phyloP scores from a whole-genome alignment of 2,797 vertebrate genomes.

The Kryptolebias ocellatus region DNA sequence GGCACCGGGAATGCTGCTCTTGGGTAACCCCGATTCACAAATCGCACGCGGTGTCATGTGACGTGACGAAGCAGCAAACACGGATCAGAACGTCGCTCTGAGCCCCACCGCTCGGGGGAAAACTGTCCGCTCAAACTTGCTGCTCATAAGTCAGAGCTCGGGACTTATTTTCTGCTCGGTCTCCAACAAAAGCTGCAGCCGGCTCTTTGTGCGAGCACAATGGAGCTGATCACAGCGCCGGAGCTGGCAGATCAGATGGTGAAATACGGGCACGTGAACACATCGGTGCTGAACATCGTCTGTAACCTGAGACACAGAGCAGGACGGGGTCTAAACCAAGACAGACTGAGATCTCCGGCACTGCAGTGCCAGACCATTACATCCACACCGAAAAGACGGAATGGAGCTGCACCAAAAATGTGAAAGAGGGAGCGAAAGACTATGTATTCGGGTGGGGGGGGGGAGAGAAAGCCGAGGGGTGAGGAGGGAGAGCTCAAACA shows the following conservation, averaged over 20 bases:
- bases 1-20: slow-evolving; percentile 26
- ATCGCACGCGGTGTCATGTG: slow-evolving; percentile 22
- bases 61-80: not conserved
- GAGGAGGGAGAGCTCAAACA: slow-evolving; percentile 78
- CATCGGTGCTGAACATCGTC: slow-evolving; percentile 46
- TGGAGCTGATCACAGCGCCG: slow-evolving; percentile 17
- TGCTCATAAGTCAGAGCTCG: slow-evolving; percentile 8
- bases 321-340: slow-evolving; percentile 51
- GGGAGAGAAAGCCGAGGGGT: slow-evolving; percentile 41
- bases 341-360: slow-evolving; percentile 44
- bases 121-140: slow-evolving; percentile 6
- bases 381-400: slow-evolving; percentile 52
- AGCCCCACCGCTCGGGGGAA: not conserved
- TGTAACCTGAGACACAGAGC: slow-evolving; percentile 61
- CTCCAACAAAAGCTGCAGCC: slow-evolving; percentile 26
- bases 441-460: slow-evolving; percentile 27
- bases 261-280: slow-evolving; percentile 16
- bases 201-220: slow-evolving; percentile 22
- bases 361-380: slow-evolving; percentile 71
- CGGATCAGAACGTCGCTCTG: too few species aligned
- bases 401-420: slow-evolving; percentile 30
- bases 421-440: slow-evolving; percentile 45
- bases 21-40: slow-evolving; percentile 35
- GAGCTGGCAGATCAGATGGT: slow-evolving; percentile 15
- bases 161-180: slow-evolving; percentile 25